Percentiles rank a stretch among this genome's conserved stretches.
phyloP scores from a whole-genome alignment of 64 coral and sea anemone species.

The Exaiptasia diaphana region DNA sequence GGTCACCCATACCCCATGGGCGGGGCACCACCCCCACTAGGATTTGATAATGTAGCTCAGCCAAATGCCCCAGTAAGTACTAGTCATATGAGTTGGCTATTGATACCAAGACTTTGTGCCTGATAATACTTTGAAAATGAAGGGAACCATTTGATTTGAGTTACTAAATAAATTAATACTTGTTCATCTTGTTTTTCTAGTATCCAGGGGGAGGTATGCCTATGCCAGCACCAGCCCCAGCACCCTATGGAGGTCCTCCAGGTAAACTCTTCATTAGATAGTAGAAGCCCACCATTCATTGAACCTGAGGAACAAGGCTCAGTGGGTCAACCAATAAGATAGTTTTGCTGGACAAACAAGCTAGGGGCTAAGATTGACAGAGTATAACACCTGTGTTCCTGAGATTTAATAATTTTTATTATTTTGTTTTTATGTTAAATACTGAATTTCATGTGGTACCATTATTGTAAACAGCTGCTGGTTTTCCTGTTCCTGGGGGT shows the following conservation, averaged over 20 bases:
- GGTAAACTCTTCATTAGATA: neutral
- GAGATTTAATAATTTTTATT: neutral
- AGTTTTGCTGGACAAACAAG: neutral
- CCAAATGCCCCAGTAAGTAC: neutral
- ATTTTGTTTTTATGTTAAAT: too few species aligned
- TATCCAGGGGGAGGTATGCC: neutral
- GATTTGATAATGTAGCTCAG: neutral
- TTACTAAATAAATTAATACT: too few species aligned
- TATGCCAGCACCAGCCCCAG: slow-evolving; percentile 10
- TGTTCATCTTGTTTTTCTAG: too few species aligned
- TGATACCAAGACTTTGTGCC: neutral
- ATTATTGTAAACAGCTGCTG: neutral
- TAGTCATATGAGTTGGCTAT: neutral
- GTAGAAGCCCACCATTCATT: neutral
- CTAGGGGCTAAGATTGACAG: too few species aligned
- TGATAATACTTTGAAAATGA: neutral
- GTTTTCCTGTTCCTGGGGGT: slow-evolving; percentile 19
- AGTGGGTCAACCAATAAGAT: neutral
- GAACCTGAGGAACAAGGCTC: neutral
- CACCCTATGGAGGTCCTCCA: neutral
- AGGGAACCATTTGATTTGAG: too few species aligned
- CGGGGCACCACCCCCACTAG: neutral
- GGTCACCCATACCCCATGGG: slow-evolving; percentile 3
- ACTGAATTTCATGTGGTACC: too few species aligned
- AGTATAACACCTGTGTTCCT: too few species aligned